Percentiles rank a stretch among this genome's conserved stretches.
Evolutionary conservation across 2,797 vertebrate species (phyloP).

Genomic region (Helostoma temminkii): DNA sequence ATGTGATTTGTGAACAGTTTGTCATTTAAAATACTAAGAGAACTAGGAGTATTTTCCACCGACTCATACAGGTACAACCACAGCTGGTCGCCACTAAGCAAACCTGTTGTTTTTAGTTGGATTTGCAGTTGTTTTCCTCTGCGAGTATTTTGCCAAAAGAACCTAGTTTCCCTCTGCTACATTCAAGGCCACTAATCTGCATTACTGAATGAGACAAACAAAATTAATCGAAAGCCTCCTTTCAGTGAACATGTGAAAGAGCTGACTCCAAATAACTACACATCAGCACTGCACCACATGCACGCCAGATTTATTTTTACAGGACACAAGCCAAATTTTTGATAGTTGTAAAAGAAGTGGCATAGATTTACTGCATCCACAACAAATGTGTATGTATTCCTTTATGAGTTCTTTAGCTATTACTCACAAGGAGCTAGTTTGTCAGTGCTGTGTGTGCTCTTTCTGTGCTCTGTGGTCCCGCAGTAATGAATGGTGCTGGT

Average conservation of each 20-base stretch:
- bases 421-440: conserved; percentile 84
- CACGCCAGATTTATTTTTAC: conserved; percentile 67
- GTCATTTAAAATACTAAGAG: conserved; percentile 9
- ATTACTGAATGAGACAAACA: conserved; percentile 58
- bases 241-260: conserved; percentile 54
- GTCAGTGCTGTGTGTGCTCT: conserved; percentile 85
- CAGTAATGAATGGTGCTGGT: conserved; percentile 84
- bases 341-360: conserved; percentile 74
- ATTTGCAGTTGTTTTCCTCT: conserved; percentile 28
- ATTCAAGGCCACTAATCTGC: conserved; percentile 64
- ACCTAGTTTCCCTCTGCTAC: conserved; percentile 34
- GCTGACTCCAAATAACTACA: conserved; percentile 65
- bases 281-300: conserved; percentile 53
- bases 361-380: conserved; percentile 77
- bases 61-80: conserved; percentile 38
- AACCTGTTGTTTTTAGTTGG: conserved; percentile 32
- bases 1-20: neutral
- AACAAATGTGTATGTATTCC: conserved; percentile 83
- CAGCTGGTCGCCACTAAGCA: conserved; percentile 43
- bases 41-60: conserved; percentile 11
- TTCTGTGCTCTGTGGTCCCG: conserved; percentile 76
- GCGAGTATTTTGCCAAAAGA: conserved; percentile 35
- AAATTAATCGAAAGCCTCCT: conserved; percentile 57
- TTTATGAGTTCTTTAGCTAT: conserved; percentile 85
- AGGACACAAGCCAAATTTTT: conserved; percentile 69